These are phyloP conservation scores for Oryzias curvinotus DNA, from an alignment of 2,113 vertebrate genomes.

Conservation along the genomic window DNA sequence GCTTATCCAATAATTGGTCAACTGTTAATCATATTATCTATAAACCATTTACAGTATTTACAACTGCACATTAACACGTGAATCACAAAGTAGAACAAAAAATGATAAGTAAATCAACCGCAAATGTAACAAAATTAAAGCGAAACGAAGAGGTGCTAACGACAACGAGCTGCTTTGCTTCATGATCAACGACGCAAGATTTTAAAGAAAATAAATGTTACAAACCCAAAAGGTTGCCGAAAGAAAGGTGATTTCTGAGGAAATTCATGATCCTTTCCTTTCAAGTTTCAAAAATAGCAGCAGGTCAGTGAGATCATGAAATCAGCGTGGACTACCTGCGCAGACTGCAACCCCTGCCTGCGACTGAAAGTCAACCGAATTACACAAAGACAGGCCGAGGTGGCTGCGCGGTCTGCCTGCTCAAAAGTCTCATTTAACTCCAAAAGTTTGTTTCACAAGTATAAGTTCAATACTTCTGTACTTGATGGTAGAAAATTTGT, in stretches of 20 bases:
- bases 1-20: too few species aligned
- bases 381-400: constrained; percentile 3
- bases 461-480: too few species aligned
- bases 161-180: neutral
- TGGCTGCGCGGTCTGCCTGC: constrained; percentile 22
- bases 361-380: constrained; percentile 52
- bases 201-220: constrained; percentile 4
- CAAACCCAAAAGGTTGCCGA: constrained; percentile 57
- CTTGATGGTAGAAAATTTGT: too few species aligned
- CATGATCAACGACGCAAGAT: neutral
- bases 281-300: too few species aligned
- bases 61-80: neutral
- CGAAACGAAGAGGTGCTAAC: neutral
- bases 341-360: neutral
- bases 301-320: neutral
- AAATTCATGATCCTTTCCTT: constrained; percentile 56
- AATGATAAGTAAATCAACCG: neutral
- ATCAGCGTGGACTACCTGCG: neutral
- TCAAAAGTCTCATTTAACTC: neutral
- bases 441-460: neutral
- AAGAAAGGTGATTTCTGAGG: constrained; percentile 36
- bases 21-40: too few species aligned
- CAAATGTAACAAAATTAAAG: neutral
- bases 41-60: too few species aligned
- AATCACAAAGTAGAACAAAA: neutral